A percentile compares a stretch with the other conserved stretches of the same genome.
Evolutionary conservation across 2,113 vertebrate genomes (phyloP).

Genomic region (Alligator mississippiensis): DNA sequence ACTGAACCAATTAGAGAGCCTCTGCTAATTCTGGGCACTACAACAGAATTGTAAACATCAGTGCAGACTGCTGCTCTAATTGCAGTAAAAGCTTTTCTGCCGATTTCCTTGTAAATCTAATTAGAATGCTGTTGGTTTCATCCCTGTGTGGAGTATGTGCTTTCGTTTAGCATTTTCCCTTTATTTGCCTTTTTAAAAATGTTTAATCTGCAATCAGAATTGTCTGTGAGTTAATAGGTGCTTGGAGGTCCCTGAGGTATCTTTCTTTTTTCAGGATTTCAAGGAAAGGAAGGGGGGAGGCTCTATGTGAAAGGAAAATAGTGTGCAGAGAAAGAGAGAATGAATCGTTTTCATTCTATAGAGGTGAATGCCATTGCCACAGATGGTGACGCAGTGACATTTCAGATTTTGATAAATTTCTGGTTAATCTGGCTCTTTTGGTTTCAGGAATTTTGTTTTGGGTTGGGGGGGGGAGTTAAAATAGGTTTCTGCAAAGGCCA

Average conservation of each 20-base stretch:
- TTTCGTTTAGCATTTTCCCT: neutral
- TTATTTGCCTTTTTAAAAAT: neutral
- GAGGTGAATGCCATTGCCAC: neutral
- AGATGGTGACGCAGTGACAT: neutral
- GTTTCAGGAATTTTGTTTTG: neutral
- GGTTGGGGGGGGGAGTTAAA: too few relatives aligned
- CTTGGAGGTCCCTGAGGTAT: neutral
- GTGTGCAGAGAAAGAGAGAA: neutral
- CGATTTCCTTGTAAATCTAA: neutral
- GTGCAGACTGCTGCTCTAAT: neutral
- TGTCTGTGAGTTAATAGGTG: neutral
- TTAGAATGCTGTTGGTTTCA: neutral
- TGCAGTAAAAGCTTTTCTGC: neutral
- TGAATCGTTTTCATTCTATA: neutral
- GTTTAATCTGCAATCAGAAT: neutral
- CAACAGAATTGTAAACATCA: neutral
- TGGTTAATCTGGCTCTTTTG: neutral
- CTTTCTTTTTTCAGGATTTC: neutral
- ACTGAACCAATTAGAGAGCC: neutral
- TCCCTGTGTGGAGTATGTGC: neutral
- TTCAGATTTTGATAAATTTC: neutral
- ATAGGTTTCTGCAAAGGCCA: neutral
- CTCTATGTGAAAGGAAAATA: neutral
- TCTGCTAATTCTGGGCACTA: neutral
- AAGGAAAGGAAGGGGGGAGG: neutral